Conservation (phyloP, 2,797 vertebrate species). For the Acridotheres tristis region DNA sequence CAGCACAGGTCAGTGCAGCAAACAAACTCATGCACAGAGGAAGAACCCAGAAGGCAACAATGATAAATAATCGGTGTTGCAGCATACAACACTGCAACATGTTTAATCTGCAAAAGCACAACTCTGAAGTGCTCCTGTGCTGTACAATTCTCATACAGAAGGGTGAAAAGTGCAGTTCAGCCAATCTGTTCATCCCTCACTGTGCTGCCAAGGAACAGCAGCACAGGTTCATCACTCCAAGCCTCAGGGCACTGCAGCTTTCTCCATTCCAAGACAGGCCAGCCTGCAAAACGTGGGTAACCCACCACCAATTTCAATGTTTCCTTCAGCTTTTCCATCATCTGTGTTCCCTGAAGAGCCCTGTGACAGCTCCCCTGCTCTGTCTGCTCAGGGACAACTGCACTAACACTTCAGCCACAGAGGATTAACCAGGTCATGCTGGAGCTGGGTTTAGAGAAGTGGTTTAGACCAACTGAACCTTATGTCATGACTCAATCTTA, state of each 20-base stretch:
- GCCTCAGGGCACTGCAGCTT: background rate
- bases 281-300: background rate
- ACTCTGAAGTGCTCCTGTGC: background rate
- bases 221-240: fast-evolving
- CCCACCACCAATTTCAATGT: background rate
- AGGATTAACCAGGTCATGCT: slow-evolving; percentile 5
- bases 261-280: background rate
- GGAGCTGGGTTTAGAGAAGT: background rate
- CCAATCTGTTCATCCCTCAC: background rate
- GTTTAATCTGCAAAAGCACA: background rate
- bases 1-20: background rate
- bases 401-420: background rate
- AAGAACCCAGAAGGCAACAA: background rate
- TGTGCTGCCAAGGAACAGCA: background rate
- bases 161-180: background rate
- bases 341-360: background rate
- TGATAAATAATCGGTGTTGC: background rate
- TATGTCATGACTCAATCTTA: slow-evolving; percentile 35
- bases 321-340: background rate
- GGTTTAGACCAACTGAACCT: slow-evolving; percentile 5
- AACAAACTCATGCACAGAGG: background rate
- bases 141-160: background rate
- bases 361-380: background rate
- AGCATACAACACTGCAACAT: background rate
- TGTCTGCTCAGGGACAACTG: background rate